Evolutionary conservation across 2,113 vertebrate species (phyloP), one percentile per base, ranked within the genome.

Genomic region (Rutilus rutilus): DNA sequence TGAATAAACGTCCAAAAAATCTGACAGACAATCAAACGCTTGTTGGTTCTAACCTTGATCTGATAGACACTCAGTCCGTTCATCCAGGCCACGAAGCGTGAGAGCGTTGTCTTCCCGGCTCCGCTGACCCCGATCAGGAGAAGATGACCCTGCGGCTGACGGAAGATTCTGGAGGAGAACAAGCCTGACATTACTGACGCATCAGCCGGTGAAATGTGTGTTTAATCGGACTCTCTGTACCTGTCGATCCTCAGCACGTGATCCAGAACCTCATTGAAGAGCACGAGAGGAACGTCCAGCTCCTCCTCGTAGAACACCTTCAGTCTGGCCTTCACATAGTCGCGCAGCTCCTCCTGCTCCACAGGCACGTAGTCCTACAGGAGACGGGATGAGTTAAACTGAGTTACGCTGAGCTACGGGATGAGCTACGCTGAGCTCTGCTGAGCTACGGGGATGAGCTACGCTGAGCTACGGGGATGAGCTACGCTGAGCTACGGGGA

Each of bases 221-320:
- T 39, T 60, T 7, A 1, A 3, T 12, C 2, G 2, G 47, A 5
- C 6, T 15, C 21, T 12, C 30, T 42, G 86, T 83, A 99, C 98
- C 98, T 92, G 93, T 99, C 98, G 87, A 99, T 99, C 91, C 98
- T 95, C 78, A 99, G 95, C 71, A 99, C 98, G 0, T 99, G 98
- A 91, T 99, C 98, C 85, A 99, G 90, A 42, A 99, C 98, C 91
- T 99, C 98, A 47, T 99, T 99, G 85, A 99, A 99, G 73, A 99
- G 95, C 80, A 99, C 98, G 87, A 99, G 95, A 1, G 98, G 98
- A 0, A 99, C 98, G 36, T 99, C 98, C 50, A 99, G 94, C 75
- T 99, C 98, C 89, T 99, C 98, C 86, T 99, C 98, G 21, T 99
- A 99, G 82, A 99, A 99, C 87, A 99, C 98, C 92, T 99, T 99